These are phyloP conservation scores for Drosophila parthenogenetica DNA, from an alignment of 2,888 invertebrate genomes.

Conservation along the genomic window DNA sequence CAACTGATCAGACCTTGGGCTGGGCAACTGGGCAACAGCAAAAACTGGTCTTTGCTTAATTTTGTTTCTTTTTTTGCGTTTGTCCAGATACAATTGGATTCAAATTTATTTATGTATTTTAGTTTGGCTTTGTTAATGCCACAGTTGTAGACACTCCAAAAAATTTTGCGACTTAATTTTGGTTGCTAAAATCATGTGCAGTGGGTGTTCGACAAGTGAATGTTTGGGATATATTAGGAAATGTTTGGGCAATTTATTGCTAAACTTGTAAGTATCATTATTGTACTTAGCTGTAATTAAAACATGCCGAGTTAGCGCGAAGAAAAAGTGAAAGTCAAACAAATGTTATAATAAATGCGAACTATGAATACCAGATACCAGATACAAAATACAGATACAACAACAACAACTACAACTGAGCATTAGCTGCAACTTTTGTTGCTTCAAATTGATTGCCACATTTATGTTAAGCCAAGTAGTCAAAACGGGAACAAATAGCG, in stretches of 20 bases:
- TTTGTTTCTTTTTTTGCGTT: background rate
- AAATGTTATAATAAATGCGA: conserved; percentile 59
- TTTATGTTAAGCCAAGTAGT: conserved; percentile 50
- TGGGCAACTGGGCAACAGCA: conserved; percentile 29
- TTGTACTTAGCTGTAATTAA: conserved; percentile 27
- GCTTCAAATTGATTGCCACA: conserved; percentile 71
- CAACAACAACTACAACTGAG: conserved; percentile 11
- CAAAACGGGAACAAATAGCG: conserved; percentile 63
- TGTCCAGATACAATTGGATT: conserved; percentile 15
- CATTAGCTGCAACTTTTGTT: conserved; percentile 54
- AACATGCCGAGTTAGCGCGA: conserved; percentile 28
- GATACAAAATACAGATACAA: conserved; percentile 35
- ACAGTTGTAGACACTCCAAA: conserved; percentile 51
- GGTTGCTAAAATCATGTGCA: conserved; percentile 38
- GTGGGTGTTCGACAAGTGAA: conserved; percentile 30
- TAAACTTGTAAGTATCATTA: conserved; percentile 11
- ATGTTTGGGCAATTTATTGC: conserved; percentile 29
- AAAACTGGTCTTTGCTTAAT: conserved; percentile 26
- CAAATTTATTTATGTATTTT: conserved; percentile 10
- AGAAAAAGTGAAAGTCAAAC: conserved; percentile 68
- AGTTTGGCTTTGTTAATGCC: conserved; percentile 22
- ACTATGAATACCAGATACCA: conserved; percentile 48
- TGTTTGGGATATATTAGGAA: conserved; percentile 12
- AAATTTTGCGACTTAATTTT: conserved; percentile 24
- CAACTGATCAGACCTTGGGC: conserved; percentile 37